phyloP scores from a whole-genome alignment of 2,113 vertebrate genomes.

The Anser brachyrhynchus region DNA sequence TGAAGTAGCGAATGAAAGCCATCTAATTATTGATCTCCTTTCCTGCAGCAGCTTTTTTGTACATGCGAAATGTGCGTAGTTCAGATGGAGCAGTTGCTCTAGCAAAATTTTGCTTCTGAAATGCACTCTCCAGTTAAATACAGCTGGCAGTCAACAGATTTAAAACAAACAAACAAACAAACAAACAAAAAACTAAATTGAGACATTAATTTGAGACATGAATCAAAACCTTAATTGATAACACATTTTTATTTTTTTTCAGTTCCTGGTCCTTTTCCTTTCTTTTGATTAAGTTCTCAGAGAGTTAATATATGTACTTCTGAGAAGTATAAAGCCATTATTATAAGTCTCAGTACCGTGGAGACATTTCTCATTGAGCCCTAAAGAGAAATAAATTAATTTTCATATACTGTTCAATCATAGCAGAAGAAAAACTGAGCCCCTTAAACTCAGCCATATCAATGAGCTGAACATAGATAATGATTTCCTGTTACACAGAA shows the following conservation, averaged over 20 bases:
- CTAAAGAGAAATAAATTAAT: neutral
- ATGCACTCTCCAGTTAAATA: neutral
- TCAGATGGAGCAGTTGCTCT: neutral
- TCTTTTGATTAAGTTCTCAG: neutral
- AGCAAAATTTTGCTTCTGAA: neutral
- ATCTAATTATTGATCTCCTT: neutral
- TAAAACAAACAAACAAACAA: neutral
- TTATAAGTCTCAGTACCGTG: neutral
- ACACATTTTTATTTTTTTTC: neutral
- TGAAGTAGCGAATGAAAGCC: neutral
- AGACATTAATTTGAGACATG: neutral
- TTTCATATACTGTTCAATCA: neutral
- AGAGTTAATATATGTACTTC: neutral
- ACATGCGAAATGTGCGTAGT: neutral
- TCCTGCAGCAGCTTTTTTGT: neutral
- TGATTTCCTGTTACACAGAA: neutral
- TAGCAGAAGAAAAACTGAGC: neutral
- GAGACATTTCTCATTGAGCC: neutral
- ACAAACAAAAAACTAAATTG: neutral
- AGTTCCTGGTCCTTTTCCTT: neutral
- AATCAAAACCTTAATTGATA: neutral
- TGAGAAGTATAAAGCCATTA: neutral
- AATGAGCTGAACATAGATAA: neutral
- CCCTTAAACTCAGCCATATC: neutral
- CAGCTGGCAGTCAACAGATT: neutral